These are phyloP conservation scores for Timema cristinae DNA, from an alignment of 2,888 invertebrate species.

Conservation along the genomic window DNA sequence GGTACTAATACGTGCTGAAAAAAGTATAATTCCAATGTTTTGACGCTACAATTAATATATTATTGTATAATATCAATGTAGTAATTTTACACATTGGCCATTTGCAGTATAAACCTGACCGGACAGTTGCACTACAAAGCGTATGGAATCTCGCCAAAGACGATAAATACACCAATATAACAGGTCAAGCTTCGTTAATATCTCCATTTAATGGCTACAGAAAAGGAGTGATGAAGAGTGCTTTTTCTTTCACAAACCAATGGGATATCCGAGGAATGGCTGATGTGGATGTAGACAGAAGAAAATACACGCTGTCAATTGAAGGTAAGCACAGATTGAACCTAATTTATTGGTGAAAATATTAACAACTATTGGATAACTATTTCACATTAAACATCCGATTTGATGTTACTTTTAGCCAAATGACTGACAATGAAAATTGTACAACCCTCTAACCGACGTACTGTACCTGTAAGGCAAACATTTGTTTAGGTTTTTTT, in stretches of 20 bases:
- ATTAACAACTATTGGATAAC: too few species aligned
- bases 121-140: conserved; percentile 64
- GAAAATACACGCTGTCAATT: conserved; percentile 61
- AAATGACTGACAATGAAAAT: too few species aligned
- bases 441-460: too few species aligned
- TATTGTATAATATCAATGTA: too few species aligned
- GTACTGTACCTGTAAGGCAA: too few species aligned
- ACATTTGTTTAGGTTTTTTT: too few species aligned
- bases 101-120: conserved; percentile 62
- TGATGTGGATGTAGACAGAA: conserved; percentile 65
- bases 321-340: conserved; percentile 47
- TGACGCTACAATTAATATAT: too few species aligned
- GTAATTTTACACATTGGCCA: too few species aligned
- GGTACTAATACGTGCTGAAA: too few species aligned
- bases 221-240: conserved; percentile 63
- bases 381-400: background rate
- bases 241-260: conserved; percentile 59
- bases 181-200: conserved; percentile 59
- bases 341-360: too few species aligned
- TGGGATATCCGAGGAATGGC: conserved; percentile 65
- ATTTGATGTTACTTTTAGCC: too few species aligned
- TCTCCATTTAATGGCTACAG: conserved; percentile 66
- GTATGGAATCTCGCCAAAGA: conserved; percentile 59
- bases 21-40: too few species aligned
- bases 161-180: conserved; percentile 56